phyloP scores from a whole-genome alignment of 2,113 vertebrate genomes.

The Riparia riparia region DNA sequence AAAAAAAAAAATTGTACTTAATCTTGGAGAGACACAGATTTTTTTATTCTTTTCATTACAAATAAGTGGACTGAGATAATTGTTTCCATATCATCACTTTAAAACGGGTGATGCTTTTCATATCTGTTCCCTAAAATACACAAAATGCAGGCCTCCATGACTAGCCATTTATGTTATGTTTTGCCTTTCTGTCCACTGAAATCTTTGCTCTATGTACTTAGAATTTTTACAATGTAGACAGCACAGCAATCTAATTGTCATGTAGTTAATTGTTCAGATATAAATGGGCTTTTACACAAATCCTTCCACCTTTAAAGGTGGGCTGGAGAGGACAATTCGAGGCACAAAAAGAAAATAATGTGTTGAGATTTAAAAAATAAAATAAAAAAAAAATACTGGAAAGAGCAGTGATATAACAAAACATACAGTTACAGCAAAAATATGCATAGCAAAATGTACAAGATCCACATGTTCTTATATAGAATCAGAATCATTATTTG shows the following conservation, averaged over 20 bases:
- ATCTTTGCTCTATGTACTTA: neutral
- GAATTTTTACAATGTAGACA: neutral
- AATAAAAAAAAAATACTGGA: neutral
- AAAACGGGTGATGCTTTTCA: neutral
- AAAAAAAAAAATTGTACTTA: neutral
- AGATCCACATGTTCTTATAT: neutral
- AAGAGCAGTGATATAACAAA: neutral
- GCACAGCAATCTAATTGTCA: neutral
- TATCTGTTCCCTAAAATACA: neutral
- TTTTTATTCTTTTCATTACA: neutral
- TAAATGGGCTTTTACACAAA: neutral
- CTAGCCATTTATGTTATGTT: neutral
- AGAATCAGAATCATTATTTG: neutral
- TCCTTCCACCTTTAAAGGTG: too few species aligned
- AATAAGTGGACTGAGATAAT: neutral
- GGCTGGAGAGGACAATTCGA: neutral
- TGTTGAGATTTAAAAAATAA: neutral
- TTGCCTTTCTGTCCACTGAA: neutral
- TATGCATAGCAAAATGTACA: neutral
- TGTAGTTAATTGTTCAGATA: neutral
- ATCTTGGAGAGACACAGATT: neutral
- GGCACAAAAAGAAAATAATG: neutral
- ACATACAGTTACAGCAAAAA: accelerated
- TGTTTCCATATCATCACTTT: neutral
- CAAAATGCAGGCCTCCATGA: neutral